Evolutionary conservation across 1,140 invertebrate genomes (phyloP), one percentile per base, ranked within the genome.

Genomic region (Argopecten irradians): DNA sequence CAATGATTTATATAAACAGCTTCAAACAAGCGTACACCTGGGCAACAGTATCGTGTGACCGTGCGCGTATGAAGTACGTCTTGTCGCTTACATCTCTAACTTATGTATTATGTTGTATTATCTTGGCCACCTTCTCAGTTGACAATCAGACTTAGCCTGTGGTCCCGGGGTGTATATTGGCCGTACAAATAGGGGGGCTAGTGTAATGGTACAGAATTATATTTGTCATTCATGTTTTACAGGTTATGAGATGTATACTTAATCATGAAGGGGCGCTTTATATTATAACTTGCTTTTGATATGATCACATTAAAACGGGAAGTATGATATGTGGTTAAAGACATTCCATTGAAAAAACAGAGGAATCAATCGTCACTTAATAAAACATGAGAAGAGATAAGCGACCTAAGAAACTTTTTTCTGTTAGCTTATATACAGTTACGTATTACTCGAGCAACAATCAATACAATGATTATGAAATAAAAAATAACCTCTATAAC

Each of bases 1-100:
- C 55, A 71, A 71, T 71, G 55, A 71, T 71, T 71, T 71, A 71
- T 71, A 71, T 71, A 71, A 71, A 71, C 55, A 71, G 55, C 55
- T 71, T 71, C 55, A 71, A 71, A 71, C 55, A 71, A n/a, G 55
- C 55, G 55, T 71, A 71, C 55, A 71, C 55, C 55, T 71, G 55
- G 55, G 55, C 55, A 71, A 71, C 22, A 28, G 55, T 71, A 71
- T 71, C 55, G 28, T 71, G 55, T 71, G 55, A 71, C 55, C 55
- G 55, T 28, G 55, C 14, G 55, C 55, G 55, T 71, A 71, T 71
- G 55, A 71, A 71, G 55, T 71, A 22, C 55, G n/a, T 5, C 55
- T 71, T 71, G 55, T 71, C 55, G 55, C n/a, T 71, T 71, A 71
- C 55, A 71, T 71, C 55, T 71, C 28, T n/a, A 71, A 8, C 22